Percentiles rank a stretch among this genome's conserved stretches.
Conservation (phyloP, 2,797 vertebrate genomes). For the Paratrypauchen microcephalus region DNA sequence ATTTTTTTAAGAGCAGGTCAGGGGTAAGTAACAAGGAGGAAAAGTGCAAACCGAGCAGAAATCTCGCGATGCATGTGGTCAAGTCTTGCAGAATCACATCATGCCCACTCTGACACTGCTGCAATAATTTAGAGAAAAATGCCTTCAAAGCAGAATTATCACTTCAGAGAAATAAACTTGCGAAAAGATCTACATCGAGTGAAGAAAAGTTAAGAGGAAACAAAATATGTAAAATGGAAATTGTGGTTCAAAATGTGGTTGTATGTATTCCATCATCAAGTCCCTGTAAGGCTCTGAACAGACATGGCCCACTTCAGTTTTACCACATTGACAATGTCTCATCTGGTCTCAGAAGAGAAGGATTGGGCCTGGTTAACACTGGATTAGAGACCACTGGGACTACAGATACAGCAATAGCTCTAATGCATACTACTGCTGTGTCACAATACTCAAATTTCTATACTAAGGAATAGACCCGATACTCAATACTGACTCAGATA, state of each 20-base stretch:
- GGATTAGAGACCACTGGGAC: too few relatives aligned
- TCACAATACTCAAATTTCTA: too few relatives aligned
- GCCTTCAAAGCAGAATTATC: slow-evolving; percentile 55
- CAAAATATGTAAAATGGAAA: slow-evolving; percentile 1
- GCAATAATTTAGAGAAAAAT: slow-evolving; percentile 53
- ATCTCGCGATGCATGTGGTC: slow-evolving; percentile 62
- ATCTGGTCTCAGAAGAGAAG: too few relatives aligned
- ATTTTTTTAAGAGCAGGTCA: slow-evolving; percentile 66
- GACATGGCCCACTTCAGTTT: background rate
- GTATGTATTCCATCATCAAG: background rate
- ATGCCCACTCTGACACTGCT: slow-evolving; percentile 62
- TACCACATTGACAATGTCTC: too few relatives aligned
- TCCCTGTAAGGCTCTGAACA: background rate
- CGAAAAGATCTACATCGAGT: slow-evolving; percentile 10
- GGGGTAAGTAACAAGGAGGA: slow-evolving; percentile 65
- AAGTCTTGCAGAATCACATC: slow-evolving; percentile 61
- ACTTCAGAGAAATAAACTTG: slow-evolving; percentile 23
- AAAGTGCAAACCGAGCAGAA: slow-evolving; percentile 68
- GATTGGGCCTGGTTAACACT: too few relatives aligned
- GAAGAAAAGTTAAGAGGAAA: slow-evolving; percentile 14
- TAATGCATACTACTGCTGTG: too few relatives aligned
- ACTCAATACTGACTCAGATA: too few relatives aligned
- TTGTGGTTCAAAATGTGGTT: background rate
- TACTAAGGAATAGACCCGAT: too few relatives aligned
- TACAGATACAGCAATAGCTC: too few relatives aligned